Percentiles rank a stretch among this genome's conserved stretches.
These are phyloP conservation scores for Myiotriccus ornatus DNA, from an alignment of 2,797 vertebrate genomes.

Conservation along the genomic window DNA sequence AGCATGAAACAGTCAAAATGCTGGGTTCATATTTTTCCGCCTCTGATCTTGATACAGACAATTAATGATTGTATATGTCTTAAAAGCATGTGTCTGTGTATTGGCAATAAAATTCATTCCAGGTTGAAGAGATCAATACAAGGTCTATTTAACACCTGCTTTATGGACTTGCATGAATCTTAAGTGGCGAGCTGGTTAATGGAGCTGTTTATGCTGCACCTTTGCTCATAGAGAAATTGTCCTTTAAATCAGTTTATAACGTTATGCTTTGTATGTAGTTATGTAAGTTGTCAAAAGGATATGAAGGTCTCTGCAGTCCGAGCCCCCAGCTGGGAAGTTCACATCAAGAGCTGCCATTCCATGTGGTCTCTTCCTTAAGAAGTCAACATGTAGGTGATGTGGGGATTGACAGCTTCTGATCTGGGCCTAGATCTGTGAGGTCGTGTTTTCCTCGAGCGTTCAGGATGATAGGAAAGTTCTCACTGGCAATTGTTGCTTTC, in stretches of 20 bases:
- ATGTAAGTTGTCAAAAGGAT: background rate
- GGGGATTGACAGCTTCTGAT: background rate
- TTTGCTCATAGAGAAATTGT: background rate
- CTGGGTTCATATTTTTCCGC: background rate
- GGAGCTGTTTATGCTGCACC: background rate
- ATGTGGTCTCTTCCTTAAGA: background rate
- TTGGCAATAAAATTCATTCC: slow-evolving; percentile 20
- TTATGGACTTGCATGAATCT: background rate
- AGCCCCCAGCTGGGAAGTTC: background rate
- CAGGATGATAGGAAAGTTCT: background rate
- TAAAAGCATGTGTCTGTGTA: background rate
- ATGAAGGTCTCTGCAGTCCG: background rate
- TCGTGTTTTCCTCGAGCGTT: background rate
- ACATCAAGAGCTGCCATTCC: background rate
- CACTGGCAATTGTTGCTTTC: background rate
- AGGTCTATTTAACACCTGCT: slow-evolving; percentile 28
- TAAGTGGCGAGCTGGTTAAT: background rate
- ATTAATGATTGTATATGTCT: background rate
- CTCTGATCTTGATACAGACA: background rate
- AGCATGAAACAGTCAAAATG: background rate
- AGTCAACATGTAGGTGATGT: background rate
- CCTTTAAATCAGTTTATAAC: background rate
- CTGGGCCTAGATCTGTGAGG: background rate
- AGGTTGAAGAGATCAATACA: background rate
- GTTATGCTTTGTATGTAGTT: background rate